Evolutionary conservation across 2,113 vertebrate species (phyloP), one percentile per base, ranked within the genome.

Genomic region (Poeciliopsis prolifica): DNA sequence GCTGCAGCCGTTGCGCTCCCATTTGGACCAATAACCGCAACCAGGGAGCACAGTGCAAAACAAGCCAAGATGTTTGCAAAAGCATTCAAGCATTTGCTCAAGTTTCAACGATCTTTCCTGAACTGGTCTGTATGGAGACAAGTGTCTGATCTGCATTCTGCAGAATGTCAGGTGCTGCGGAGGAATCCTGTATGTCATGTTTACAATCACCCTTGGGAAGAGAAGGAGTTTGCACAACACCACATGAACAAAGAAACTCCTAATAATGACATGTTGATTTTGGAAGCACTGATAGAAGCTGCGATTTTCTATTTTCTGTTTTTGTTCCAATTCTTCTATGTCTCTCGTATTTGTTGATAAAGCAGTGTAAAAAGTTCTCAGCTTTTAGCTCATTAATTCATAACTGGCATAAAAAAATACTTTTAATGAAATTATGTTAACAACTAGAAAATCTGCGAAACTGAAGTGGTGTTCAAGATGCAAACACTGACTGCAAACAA

Each of bases 1-100:
- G 74, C 65, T 87, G 74, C 80, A 82, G 77, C 78, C 74, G 13
- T 77, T 68, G 17, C 0, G 65, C 44, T 81, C 81, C 82, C 78
- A 60, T 72, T 71, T 68, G 72, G 79, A 84, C 68, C 64, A 77
- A 28, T 58, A 82, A 70, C 65, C 63, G 7, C 60, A 14, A 35
- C 10, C 63, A 37, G 31, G 63, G 65, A 26, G 12, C 35, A 60
- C 76, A 79, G 11, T 11, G 81, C 60, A 74, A 82, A 72, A n/a
- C 71, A 33, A 40, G 0, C 60, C 22, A 58, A 37, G 10, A 0
- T 70, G 68, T 75, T 74, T 70, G 65, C 48, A 35, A 74, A 71
- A 2, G 40, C 14, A 75, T 48, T 28, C 0, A n/a, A 64, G 5
- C 2, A 0, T 76, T 74, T 22, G 29, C 10, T 71, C 61, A 22